phyloP scores from a whole-genome alignment of 2,888 invertebrate species.

The Heterodera filipjevi region DNA sequence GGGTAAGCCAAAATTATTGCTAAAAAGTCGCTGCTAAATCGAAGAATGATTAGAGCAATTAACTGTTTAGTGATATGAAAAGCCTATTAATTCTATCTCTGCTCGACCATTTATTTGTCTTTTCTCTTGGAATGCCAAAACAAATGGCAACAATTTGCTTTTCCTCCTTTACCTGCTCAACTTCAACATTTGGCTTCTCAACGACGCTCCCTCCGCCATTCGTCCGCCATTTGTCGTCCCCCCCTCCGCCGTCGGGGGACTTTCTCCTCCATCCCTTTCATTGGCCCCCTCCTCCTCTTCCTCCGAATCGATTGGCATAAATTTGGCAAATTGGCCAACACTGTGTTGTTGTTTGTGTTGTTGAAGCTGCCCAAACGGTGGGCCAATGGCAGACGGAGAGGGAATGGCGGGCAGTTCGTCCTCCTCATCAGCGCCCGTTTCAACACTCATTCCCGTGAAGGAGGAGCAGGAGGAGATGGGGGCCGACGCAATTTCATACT shows the following conservation, averaged over 20 bases:
- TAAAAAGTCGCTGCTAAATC: too few species aligned
- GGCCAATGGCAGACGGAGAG: background rate
- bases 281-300: background rate
- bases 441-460: constrained; percentile 15
- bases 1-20: too few species aligned
- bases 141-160: background rate
- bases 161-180: constrained; percentile 1
- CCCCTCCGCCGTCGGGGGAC: background rate
- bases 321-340: constrained; percentile 37
- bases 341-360: background rate
- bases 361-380: background rate
- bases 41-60: too few species aligned
- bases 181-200: constrained; percentile 18
- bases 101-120: too few species aligned
- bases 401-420: background rate
- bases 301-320: constrained; percentile 45
- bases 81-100: background rate
- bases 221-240: constrained; percentile 23
- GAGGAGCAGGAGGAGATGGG: constrained; percentile 41
- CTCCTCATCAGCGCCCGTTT: background rate
- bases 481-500: constrained; percentile 60
- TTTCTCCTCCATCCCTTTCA: constrained; percentile 29
- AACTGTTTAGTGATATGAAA: too few species aligned
- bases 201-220: constrained; percentile 5
- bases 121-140: too few species aligned